These are phyloP conservation scores for Spicauda simplicius DNA, from an alignment of 2,888 invertebrate genomes.

Conservation along the genomic window DNA sequence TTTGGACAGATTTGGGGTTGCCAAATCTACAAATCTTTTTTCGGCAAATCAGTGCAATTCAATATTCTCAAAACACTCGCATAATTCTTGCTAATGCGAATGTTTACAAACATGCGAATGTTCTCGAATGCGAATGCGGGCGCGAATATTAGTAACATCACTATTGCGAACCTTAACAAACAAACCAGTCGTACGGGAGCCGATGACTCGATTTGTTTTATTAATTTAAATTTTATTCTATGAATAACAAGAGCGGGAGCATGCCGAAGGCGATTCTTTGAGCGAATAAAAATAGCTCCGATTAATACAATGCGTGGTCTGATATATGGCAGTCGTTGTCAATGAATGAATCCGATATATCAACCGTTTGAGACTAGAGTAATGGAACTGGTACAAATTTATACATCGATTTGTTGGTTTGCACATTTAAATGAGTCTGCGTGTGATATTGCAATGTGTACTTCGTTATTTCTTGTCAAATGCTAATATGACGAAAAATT, in stretches of 20 bases:
- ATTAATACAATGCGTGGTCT: conserved; percentile 34
- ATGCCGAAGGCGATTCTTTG: conserved; percentile 33
- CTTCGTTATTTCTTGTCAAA: background rate
- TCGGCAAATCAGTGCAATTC: no score
- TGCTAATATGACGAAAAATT: background rate
- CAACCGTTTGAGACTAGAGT: conserved; percentile 33
- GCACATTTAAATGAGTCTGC: background rate
- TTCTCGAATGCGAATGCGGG: no score
- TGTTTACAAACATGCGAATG: no score
- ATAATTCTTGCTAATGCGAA: no score
- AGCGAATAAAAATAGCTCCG: conserved; percentile 32
- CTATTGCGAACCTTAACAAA: conserved; percentile 62
- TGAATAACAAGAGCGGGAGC: conserved; percentile 35
- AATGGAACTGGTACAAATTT: conserved; percentile 30
- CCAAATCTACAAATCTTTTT: no score
- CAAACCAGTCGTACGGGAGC: conserved; percentile 60
- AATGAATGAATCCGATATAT: conserved; percentile 35
- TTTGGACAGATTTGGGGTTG: no score
- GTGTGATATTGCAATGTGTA: background rate
- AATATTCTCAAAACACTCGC: no score
- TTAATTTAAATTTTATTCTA: conserved; percentile 54
- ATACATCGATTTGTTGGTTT: conserved; percentile 19
- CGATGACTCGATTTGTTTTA: conserved; percentile 55
- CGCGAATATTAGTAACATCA: no score
- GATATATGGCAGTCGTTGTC: conserved; percentile 33